These are phyloP conservation scores for Nibea coibor DNA, from an alignment of 2,113 vertebrate species.

Conservation along the genomic window DNA sequence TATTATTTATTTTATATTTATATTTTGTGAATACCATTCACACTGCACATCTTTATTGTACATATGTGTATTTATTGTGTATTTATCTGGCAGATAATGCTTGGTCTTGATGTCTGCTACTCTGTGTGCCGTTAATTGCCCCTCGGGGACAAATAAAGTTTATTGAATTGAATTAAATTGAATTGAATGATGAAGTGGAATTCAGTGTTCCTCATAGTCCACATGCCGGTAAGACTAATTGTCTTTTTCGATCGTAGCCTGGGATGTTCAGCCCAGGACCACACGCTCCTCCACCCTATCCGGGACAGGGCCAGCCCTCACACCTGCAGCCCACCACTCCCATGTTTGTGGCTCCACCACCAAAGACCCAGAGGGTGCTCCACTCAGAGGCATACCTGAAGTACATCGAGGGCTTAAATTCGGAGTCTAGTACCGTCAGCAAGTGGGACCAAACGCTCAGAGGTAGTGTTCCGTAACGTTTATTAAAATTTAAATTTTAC, in stretches of 20 bases:
- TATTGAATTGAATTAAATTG: too few relatives aligned
- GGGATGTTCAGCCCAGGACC: constrained; percentile 91
- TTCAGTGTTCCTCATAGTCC: background rate
- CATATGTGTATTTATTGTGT: too few relatives aligned
- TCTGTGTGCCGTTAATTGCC: too few relatives aligned
- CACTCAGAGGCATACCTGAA: constrained; percentile 99
- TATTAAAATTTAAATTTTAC: background rate
- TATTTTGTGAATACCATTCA: too few relatives aligned
- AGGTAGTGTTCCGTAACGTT: constrained; percentile 80
- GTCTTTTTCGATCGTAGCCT: constrained; percentile 83
- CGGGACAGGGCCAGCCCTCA: constrained; percentile 89
- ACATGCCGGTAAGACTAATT: background rate
- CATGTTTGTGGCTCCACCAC: constrained; percentile 96
- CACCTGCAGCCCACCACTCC: constrained; percentile 93
- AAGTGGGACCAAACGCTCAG: constrained; percentile 98
- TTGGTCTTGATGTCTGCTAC: too few relatives aligned
- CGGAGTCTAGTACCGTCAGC: constrained; percentile 93
- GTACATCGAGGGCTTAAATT: constrained; percentile 96
- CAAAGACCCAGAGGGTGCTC: constrained; percentile 95
- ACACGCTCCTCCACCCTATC: constrained; percentile 95
- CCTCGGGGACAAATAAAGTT: too few relatives aligned
- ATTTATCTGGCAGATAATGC: too few relatives aligned
- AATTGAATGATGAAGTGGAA: too few relatives aligned
- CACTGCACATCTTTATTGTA: too few relatives aligned
- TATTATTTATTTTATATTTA: too few relatives aligned